Evolutionary conservation across 2,888 invertebrate genomes (phyloP).

Genomic region (Troides oblongomaculatus): DNA sequence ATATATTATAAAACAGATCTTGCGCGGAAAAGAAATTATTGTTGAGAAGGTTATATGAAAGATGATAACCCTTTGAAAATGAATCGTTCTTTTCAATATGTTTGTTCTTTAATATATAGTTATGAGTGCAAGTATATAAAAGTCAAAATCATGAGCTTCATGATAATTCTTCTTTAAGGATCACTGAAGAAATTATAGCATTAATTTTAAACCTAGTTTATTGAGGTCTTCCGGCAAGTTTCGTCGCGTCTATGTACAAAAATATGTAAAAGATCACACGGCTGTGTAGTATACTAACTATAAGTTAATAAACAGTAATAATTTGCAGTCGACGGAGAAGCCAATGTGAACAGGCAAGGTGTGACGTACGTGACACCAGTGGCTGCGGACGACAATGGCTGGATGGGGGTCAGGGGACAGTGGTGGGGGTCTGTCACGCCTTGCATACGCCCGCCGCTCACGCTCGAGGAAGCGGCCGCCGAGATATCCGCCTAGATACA

Average conservation of each 20-base stretch:
- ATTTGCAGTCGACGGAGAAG: neutral
- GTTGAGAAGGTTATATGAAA: no score
- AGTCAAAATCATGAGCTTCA: no score
- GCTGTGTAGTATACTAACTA: no score
- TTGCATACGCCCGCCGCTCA: slow-evolving; percentile 16
- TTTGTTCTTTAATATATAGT: no score
- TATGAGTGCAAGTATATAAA: no score
- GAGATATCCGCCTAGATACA: slow-evolving; percentile 9
- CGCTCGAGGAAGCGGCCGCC: slow-evolving; percentile 16
- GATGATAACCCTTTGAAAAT: no score
- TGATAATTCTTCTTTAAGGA: no score
- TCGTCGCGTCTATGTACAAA: neutral
- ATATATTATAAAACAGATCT: no score
- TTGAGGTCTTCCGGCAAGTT: neutral
- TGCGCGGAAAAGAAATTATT: no score
- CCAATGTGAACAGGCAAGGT: slow-evolving; percentile 1
- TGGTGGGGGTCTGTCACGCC: slow-evolving; percentile 38
- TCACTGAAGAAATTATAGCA: no score
- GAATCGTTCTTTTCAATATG: no score
- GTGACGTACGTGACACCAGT: slow-evolving; percentile 7
- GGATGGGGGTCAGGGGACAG: slow-evolving; percentile 38
- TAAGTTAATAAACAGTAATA: neutral
- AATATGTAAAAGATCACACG: neutral
- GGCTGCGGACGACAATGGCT: slow-evolving; percentile 11
- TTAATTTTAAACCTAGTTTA: neutral